Percentiles rank a stretch among this genome's conserved stretches.
Evolutionary conservation across 2,113 vertebrate species (phyloP).

Genomic region (Urocynchramus pylzowi): DNA sequence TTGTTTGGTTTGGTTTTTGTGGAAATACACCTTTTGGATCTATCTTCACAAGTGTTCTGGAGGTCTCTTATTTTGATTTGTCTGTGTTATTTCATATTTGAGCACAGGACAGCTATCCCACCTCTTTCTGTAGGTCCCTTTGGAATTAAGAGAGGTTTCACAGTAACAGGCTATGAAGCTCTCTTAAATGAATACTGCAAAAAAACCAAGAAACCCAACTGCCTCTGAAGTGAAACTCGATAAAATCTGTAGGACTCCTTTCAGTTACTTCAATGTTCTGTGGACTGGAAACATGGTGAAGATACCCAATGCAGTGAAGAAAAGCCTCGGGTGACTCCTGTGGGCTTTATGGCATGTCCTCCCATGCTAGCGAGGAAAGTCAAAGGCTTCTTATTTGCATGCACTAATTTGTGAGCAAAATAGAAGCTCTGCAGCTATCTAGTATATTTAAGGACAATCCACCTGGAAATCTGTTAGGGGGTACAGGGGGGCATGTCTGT

Average conservation of each 20-base stretch:
- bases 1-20: background rate
- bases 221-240: background rate
- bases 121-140: background rate
- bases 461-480: background rate
- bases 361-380: background rate
- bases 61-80: background rate
- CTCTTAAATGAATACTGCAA: background rate
- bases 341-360: background rate
- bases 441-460: background rate
- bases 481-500: background rate
- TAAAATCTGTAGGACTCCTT: background rate
- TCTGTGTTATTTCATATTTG: background rate
- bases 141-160: background rate
- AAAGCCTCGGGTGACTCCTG: background rate
- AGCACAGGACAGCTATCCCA: background rate
- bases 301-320: background rate
- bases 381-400: background rate
- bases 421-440: background rate
- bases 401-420: background rate
- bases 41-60: background rate
- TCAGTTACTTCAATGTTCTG: background rate
- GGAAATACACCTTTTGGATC: background rate
- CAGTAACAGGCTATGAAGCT: background rate
- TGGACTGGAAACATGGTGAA: background rate
- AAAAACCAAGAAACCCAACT: accelerated